Conservation (phyloP, 1,140 invertebrate species). For the Patella vulgata region DNA sequence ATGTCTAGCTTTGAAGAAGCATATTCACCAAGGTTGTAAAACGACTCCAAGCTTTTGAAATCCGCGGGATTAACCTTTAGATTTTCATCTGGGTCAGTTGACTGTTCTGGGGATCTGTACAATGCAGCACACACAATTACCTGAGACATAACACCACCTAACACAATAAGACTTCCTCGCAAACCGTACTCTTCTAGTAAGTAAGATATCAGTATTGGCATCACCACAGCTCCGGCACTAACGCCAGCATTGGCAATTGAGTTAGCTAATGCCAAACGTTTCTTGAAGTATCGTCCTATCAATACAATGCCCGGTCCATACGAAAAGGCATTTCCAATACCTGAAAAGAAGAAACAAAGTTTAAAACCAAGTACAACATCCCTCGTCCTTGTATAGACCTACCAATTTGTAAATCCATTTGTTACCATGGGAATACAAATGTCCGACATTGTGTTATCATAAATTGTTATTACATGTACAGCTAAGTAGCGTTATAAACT, state of each 20-base stretch:
- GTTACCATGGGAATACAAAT: too few species aligned
- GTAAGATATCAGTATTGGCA: neutral
- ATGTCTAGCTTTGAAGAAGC: too few species aligned
- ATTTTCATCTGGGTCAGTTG: too few species aligned
- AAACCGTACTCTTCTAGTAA: constrained; percentile 2
- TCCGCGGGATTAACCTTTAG: too few species aligned
- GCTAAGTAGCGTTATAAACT: too few species aligned
- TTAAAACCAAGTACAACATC: too few species aligned
- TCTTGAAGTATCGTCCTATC: constrained; percentile 10
- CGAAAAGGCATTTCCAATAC: constrained; percentile 6
- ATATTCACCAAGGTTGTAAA: too few species aligned
- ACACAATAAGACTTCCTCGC: constrained; percentile 1
- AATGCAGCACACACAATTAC: constrained; percentile 1
- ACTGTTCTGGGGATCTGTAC: constrained; percentile 1
- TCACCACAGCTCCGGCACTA: constrained; percentile 6
- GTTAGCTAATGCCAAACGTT: constrained; percentile 8
- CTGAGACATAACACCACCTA: constrained; percentile 6
- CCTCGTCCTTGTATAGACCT: too few species aligned
- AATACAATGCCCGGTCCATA: constrained; percentile 12
- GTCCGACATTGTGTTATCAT: too few species aligned
- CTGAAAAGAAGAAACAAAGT: neutral
- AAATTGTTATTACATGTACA: too few species aligned
- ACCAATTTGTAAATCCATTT: too few species aligned
- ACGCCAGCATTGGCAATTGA: constrained; percentile 2
- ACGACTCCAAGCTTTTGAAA: too few species aligned